Base-by-base conservation (phyloP, 2,888 invertebrate genomes). In the Nipponacmea schrenckii region DNA sequence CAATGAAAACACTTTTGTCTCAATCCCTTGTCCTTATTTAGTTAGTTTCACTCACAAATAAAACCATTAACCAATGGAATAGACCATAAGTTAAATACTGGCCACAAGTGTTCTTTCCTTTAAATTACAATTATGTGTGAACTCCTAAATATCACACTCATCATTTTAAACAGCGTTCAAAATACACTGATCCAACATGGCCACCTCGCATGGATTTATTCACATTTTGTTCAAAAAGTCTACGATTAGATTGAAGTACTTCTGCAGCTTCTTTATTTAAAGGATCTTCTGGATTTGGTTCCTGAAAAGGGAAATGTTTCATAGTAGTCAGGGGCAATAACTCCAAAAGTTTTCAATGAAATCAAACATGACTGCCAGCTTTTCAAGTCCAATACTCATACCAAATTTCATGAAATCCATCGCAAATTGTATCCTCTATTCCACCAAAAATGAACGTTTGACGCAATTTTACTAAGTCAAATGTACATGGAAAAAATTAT, bases 201-300 rank as follows among this genome's bases (percentile, higher is more conserved):
- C 97, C 97, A 74, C 98, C 98, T 76, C 96, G 92, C 95, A 98
- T 97, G 68, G 97, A 97, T 89, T 96, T 94, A 83, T 94, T 93
- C 71, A 98, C 98, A 90, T 98, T 98, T 86, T 96, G 95, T 90
- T 98, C 98, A 89, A 98, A 98, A 77, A 96, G 91, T 46, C 96
- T 92, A 87, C 96, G 92, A 90, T 97, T 98, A 89, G 94, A 96
- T 88, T 97, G 96, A 79, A 98, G 92, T 74, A 98, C 96, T 89
- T 98, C 97, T 3, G 98, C 98, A 17, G 98, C 98, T 90, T 98
- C 98, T 91, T 98, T 98, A 90, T 98, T 98, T 81, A 98, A 90
- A 14, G 98, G 98, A 91, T 98, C 98, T 90, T 98, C 98, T 2
- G 98, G 97, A 90, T 98, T 98, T 66, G 98, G 98, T 91, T 98